These are phyloP conservation scores for Amphibalanus amphitrite DNA, from an alignment of 1,140 invertebrate species.

Conservation along the genomic window DNA sequence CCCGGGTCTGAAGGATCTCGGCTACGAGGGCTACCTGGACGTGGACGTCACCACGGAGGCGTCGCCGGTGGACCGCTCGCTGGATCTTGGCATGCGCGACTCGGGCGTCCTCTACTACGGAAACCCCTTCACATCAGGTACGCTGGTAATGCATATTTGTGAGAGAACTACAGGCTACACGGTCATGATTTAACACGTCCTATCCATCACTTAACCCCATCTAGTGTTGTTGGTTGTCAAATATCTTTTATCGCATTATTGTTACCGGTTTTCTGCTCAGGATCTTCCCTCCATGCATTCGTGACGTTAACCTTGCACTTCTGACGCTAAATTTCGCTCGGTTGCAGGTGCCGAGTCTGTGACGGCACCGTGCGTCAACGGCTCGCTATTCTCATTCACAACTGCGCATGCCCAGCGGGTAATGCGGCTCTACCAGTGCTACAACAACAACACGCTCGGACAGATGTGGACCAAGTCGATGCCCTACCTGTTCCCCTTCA, in stretches of 20 bases:
- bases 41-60: neutral
- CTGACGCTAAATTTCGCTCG: neutral
- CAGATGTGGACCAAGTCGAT: slow-evolving; percentile 40
- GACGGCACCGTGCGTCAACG: neutral
- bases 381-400: neutral
- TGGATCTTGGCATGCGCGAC: neutral
- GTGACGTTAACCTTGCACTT: too few species aligned
- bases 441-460: slow-evolving; percentile 39
- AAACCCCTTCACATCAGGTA: neutral
- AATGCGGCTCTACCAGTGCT: slow-evolving; percentile 35
- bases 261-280: too few species aligned
- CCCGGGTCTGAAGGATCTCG: neutral
- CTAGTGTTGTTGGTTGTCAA: too few species aligned
- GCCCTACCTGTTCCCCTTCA: slow-evolving; percentile 42
- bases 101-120: slow-evolving; percentile 3
- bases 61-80: slow-evolving; percentile 17
- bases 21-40: slow-evolving; percentile 3
- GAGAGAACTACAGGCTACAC: too few species aligned
- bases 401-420: slow-evolving; percentile 25
- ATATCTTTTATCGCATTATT: too few species aligned
- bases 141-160: too few species aligned
- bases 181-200: too few species aligned
- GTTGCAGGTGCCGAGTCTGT: neutral
- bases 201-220: too few species aligned
- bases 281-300: too few species aligned